Percentiles rank a stretch among this genome's conserved stretches.
Evolutionary conservation across 2,113 vertebrate genomes (phyloP).

Genomic region (Microtus ochrogaster): DNA sequence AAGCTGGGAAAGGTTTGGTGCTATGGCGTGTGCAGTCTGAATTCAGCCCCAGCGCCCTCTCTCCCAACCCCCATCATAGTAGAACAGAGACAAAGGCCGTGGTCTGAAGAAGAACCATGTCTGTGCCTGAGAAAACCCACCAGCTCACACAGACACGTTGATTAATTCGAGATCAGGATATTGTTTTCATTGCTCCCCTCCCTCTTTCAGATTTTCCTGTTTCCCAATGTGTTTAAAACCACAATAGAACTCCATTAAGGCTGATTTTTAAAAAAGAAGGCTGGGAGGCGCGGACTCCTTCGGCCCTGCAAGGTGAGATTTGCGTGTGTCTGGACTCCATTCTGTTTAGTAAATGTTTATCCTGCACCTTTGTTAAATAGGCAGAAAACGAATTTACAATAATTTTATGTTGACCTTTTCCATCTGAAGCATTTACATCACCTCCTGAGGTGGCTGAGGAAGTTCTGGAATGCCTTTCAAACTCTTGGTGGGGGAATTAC

Average conservation of each 20-base stretch:
- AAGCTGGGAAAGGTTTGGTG: not conserved
- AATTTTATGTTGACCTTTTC: slow-evolving; percentile 56
- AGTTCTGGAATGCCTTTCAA: slow-evolving; percentile 38
- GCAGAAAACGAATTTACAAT: slow-evolving; percentile 48
- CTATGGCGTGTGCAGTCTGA: too few relatives aligned
- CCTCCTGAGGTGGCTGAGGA: not conserved
- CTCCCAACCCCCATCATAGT: too few relatives aligned
- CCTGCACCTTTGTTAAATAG: not conserved
- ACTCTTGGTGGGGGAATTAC: slow-evolving; percentile 45
- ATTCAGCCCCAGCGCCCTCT: too few relatives aligned
- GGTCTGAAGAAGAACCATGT: not conserved
- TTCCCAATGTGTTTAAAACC: not conserved
- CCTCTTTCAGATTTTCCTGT: not conserved
- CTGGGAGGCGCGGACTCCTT: not conserved
- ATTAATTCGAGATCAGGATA: not conserved
- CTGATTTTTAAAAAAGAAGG: not conserved
- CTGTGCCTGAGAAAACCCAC: not conserved
- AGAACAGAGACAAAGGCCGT: not conserved
- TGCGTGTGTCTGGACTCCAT: not conserved
- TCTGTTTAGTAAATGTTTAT: slow-evolving; percentile 9
- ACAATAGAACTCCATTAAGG: not conserved
- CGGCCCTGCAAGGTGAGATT: not conserved
- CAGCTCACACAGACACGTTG: not conserved
- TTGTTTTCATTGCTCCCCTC: accelerated
- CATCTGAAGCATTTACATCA: not conserved